phyloP scores from a whole-genome alignment of 2,888 invertebrate species.

The Troides aeacus region DNA sequence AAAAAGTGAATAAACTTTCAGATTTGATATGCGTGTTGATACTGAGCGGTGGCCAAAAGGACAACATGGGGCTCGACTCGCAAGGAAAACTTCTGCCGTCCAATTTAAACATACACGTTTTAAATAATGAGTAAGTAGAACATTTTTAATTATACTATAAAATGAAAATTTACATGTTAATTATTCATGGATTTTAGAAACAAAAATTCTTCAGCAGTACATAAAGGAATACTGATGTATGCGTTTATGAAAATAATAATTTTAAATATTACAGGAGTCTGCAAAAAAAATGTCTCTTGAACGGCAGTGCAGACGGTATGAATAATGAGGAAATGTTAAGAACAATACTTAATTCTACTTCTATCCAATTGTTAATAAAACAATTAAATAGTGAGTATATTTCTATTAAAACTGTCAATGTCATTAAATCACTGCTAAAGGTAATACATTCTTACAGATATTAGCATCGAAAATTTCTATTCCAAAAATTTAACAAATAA shows the following conservation, averaged over 20 bases:
- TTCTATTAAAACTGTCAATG: neutral
- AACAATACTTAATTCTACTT: conserved; percentile 9
- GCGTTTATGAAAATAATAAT: neutral
- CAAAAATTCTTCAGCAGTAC: too few relatives aligned
- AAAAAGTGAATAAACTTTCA: conserved; percentile 46
- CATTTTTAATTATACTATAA: neutral
- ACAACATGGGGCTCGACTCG: conserved; percentile 58
- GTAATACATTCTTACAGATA: conserved; percentile 2
- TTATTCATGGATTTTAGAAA: too few relatives aligned
- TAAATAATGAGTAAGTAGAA: conserved; percentile 61
- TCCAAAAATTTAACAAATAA: neutral
- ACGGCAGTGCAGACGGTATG: neutral
- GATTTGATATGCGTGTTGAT: conserved; percentile 69
- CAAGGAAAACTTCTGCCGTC: conserved; percentile 58
- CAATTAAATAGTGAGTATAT: conserved; percentile 16
- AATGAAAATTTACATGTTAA: too few relatives aligned
- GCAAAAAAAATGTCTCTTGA: conserved; percentile 14
- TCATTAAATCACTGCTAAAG: neutral
- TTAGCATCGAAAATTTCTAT: neutral
- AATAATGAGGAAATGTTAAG: conserved; percentile 3
- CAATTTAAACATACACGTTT: conserved; percentile 61
- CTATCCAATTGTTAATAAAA: conserved; percentile 6
- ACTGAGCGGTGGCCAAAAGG: conserved; percentile 67
- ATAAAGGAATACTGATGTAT: too few relatives aligned
- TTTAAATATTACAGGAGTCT: conserved; percentile 23